Evolutionary conservation across 2,113 vertebrate species (phyloP), one percentile per base, ranked within the genome.

Genomic region (Varanus salvator): DNA sequence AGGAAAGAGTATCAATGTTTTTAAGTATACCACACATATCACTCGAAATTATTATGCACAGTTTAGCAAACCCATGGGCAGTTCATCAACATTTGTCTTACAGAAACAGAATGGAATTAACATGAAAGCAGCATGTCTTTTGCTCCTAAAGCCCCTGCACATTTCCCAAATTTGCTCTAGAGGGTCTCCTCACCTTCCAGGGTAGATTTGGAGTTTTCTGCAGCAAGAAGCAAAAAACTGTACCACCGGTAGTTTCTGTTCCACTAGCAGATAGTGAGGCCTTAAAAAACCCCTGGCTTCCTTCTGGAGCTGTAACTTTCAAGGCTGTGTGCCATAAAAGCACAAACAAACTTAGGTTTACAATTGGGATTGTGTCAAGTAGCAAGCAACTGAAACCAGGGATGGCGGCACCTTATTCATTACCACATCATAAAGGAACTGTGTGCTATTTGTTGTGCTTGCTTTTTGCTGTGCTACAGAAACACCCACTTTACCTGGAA

Each of bases 401-500:
- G 5, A 74, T 5, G 31, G 6, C 23, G 75, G 38, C 19, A 76
- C 75, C n/a, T 76, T 76, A 44, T 21, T 23, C 15, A 17, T 19
- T 76, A 6, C 69, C 38, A 44, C 38, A 44, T 44, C 38, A 44
- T 44, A 44, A 44, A 44, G 38, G 38, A 44, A 44, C 38, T 44
- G 38, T 44, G 38, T 44, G 38, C 38, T 44, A 44, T 44, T 44
- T 44, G 38, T 44, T 44, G 38, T 44, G 8, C 17, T 2, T 27
- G 23, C 48, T 48, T 11, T 27, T 9, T 48, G 3, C 7, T 50
- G 44, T 78, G 23, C 38, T 25, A 8, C 44, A 78, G 76, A 48
- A 23, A 38, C 76, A 78, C 25, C 76, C 44, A 50, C 48, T 92
- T 92, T 88, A 92, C 89, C 57, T 21, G 27, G 60, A 89, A 87